Evolutionary conservation across 1,140 invertebrate genomes (phyloP).

Genomic region (Neodiprion pinetum): DNA sequence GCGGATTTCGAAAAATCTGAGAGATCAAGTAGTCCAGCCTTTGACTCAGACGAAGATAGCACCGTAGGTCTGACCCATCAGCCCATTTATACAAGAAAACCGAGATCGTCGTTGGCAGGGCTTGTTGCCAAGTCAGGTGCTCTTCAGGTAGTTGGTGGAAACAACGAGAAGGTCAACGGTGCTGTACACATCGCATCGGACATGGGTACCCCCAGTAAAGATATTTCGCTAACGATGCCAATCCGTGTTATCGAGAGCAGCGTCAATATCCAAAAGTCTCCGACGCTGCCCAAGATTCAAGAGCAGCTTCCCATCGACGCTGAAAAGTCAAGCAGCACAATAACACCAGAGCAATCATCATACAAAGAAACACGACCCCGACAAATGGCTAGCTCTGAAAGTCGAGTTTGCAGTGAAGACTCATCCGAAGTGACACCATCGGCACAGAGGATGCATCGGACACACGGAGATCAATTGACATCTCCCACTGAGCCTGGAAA

Average conservation of each 20-base stretch:
- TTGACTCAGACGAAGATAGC: constrained; percentile 94
- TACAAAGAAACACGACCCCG: constrained; percentile 21
- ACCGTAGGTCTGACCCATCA: constrained; percentile 54
- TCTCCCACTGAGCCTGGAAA: constrained; percentile 57
- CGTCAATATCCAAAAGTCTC: constrained; percentile 55
- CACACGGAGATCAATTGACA: not conserved
- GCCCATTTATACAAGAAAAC: constrained; percentile 59
- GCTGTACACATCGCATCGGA: constrained; percentile 60
- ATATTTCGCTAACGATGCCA: constrained; percentile 38
- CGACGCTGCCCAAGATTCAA: constrained; percentile 71
- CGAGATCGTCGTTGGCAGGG: constrained; percentile 68
- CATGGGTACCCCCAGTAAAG: constrained; percentile 34
- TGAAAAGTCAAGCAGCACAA: constrained; percentile 56
- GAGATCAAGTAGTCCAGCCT: constrained; percentile 91
- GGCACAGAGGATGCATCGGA: constrained; percentile 34
- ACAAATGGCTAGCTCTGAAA: not conserved
- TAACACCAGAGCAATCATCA: constrained; percentile 56
- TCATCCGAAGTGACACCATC: constrained; percentile 53
- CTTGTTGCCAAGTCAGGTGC: constrained; percentile 70
- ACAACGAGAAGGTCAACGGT: constrained; percentile 67
- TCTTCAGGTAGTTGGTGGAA: constrained; percentile 61
- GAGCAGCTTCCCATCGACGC: constrained; percentile 64
- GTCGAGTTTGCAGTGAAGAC: constrained; percentile 40
- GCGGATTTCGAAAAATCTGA: constrained; percentile 77
- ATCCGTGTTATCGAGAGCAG: constrained; percentile 43